These are phyloP conservation scores for Altica lythri DNA, from an alignment of 2,888 invertebrate genomes.

Conservation along the genomic window DNA sequence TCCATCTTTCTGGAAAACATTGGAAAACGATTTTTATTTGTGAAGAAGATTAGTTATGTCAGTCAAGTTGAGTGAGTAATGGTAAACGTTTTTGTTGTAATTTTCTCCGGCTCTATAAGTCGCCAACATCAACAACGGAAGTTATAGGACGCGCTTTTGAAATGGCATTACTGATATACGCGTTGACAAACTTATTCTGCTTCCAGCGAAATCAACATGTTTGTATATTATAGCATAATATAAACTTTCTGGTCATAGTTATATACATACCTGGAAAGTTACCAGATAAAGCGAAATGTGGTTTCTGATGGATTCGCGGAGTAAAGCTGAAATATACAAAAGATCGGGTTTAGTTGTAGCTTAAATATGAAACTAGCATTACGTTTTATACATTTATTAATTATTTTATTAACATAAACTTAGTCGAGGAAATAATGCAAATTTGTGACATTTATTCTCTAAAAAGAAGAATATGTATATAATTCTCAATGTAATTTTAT, in stretches of 20 bases:
- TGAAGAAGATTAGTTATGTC: constrained; percentile 5
- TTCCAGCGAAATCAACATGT: not conserved
- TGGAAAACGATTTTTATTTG: constrained; percentile 3
- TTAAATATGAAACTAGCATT: too few species aligned
- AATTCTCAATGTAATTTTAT: too few species aligned
- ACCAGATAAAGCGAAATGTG: constrained; percentile 44
- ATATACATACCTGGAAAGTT: constrained; percentile 46
- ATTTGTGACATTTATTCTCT: too few species aligned
- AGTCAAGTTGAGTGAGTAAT: constrained; percentile 6
- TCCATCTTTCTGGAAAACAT: not conserved
- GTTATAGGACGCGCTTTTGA: not conserved
- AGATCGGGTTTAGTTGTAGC: too few species aligned
- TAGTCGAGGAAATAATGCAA: too few species aligned
- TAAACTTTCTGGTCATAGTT: not conserved
- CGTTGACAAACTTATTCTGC: not conserved
- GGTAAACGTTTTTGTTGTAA: constrained; percentile 1
- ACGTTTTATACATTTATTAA: too few species aligned
- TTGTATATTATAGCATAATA: too few species aligned
- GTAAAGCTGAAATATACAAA: constrained; percentile 46
- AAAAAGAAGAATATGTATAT: too few species aligned
- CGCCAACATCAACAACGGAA: not conserved
- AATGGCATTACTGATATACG: not conserved
- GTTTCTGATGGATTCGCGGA: constrained; percentile 38
- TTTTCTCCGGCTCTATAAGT: constrained; percentile 1
- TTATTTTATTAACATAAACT: too few species aligned